These are phyloP conservation scores for Nesogale talazaci DNA, from an alignment of 2,113 vertebrate species.

Conservation along the genomic window DNA sequence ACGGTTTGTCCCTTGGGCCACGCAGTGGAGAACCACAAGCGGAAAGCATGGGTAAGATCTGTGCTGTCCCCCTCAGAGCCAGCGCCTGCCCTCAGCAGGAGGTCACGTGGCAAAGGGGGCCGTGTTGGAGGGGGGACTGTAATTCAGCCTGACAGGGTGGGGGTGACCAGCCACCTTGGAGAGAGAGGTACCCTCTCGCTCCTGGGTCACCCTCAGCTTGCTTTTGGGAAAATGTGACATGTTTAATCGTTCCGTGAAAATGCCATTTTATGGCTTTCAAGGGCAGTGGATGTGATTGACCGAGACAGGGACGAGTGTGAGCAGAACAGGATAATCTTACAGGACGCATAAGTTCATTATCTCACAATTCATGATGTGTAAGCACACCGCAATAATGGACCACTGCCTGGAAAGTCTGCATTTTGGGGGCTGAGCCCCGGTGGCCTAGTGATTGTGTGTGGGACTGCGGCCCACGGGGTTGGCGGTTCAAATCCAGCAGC, in stretches of 20 bases:
- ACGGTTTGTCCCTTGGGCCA: background rate
- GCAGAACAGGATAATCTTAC: background rate
- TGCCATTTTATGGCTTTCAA: background rate
- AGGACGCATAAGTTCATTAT: background rate
- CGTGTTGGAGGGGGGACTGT: too few relatives aligned
- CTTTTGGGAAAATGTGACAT: background rate
- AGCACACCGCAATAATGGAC: background rate
- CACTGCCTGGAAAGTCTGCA: background rate
- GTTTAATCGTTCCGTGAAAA: background rate
- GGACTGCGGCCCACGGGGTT: too few relatives aligned
- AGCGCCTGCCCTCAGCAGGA: background rate
- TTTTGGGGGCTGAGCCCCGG: too few relatives aligned
- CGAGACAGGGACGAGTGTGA: background rate
- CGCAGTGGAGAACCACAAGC: background rate
- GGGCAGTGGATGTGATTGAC: background rate
- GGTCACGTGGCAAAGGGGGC: background rate
- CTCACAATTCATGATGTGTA: background rate
- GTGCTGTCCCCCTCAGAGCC: background rate
- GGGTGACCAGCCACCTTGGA: background rate
- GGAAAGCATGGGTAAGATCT: background rate
- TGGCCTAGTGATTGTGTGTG: too few relatives aligned
- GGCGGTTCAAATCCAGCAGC: too few relatives aligned
- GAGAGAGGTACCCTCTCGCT: too few relatives aligned
- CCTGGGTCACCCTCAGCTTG: background rate
- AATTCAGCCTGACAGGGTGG: background rate